Conservation (phyloP, 2,888 invertebrate genomes). For the Pyrochroa serraticornis region DNA sequence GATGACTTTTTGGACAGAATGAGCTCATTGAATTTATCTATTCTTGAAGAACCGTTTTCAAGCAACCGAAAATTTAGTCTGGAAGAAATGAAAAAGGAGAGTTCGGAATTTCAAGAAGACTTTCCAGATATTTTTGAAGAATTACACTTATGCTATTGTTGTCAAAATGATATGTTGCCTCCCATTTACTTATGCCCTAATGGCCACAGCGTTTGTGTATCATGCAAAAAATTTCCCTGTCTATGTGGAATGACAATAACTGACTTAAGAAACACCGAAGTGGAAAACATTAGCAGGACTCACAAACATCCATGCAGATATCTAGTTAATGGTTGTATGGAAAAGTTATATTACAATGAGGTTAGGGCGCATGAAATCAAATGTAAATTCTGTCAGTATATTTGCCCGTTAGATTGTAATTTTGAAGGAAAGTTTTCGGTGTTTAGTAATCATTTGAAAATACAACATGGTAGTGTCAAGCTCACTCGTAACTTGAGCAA, state of each 20-base stretch:
- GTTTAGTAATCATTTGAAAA: slow-evolving; percentile 41
- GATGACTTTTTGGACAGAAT: slow-evolving; percentile 19
- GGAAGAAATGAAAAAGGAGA: not conserved
- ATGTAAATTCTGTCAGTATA: slow-evolving; percentile 44
- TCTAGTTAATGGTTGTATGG: slow-evolving; percentile 40
- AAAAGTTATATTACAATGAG: slow-evolving; percentile 38
- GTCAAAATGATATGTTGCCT: slow-evolving; percentile 40
- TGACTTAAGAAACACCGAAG: slow-evolving; percentile 35
- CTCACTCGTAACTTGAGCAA: slow-evolving; percentile 36
- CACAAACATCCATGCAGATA: slow-evolving; percentile 41
- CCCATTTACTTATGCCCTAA: slow-evolving; percentile 44
- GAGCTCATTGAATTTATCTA: slow-evolving; percentile 16
- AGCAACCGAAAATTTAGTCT: not conserved
- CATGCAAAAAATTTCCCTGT: slow-evolving; percentile 38
- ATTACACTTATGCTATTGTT: slow-evolving; percentile 33
- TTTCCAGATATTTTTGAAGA: slow-evolving; percentile 20
- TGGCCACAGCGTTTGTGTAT: slow-evolving; percentile 42
- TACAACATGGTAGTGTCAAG: slow-evolving; percentile 45
- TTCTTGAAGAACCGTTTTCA: slow-evolving; percentile 10
- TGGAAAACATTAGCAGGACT: slow-evolving; percentile 41
- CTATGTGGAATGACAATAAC: slow-evolving; percentile 31
- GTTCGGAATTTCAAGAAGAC: not conserved
- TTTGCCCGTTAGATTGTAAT: slow-evolving; percentile 41
- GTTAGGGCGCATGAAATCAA: slow-evolving; percentile 39
- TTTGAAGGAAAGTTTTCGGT: slow-evolving; percentile 36